Conservation (phyloP, 2,888 invertebrate species). For the Celastrina argiolus region DNA sequence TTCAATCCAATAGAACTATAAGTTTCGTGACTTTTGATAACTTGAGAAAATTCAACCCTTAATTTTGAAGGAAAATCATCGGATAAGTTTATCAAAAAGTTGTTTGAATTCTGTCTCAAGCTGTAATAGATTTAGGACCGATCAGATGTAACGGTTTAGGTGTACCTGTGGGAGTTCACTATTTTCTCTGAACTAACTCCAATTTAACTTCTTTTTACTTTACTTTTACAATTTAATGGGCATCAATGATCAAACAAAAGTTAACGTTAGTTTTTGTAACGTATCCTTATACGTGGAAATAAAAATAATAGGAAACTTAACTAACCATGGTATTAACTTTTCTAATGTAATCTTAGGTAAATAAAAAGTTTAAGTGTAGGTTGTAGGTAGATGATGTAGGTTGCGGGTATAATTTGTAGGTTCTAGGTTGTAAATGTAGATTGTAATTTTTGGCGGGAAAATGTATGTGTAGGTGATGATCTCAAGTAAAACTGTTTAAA, state of each 20-base stretch:
- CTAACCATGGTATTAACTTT: no score
- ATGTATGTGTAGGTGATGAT: no score
- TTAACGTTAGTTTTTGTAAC: neutral
- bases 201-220: slow-evolving; percentile 3
- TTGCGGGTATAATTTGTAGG: no score
- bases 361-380: no score
- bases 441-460: no score
- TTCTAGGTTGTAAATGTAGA: no score
- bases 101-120: slow-evolving; percentile 1
- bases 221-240: neutral
- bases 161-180: neutral
- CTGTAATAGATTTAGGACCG: slow-evolving; percentile 33
- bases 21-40: slow-evolving; percentile 4
- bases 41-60: slow-evolving; percentile 2
- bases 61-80: slow-evolving; percentile 17
- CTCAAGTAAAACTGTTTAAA: no score
- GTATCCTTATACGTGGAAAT: no score
- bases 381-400: no score
- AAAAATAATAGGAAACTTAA: no score
- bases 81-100: slow-evolving; percentile 8
- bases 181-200: neutral
- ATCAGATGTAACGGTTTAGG: slow-evolving; percentile 34
- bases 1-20: slow-evolving; percentile 5
- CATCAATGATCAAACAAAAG: neutral
- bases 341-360: no score